These are phyloP conservation scores for Pecten maximus DNA, from an alignment of 2,888 invertebrate genomes.

Conservation along the genomic window DNA sequence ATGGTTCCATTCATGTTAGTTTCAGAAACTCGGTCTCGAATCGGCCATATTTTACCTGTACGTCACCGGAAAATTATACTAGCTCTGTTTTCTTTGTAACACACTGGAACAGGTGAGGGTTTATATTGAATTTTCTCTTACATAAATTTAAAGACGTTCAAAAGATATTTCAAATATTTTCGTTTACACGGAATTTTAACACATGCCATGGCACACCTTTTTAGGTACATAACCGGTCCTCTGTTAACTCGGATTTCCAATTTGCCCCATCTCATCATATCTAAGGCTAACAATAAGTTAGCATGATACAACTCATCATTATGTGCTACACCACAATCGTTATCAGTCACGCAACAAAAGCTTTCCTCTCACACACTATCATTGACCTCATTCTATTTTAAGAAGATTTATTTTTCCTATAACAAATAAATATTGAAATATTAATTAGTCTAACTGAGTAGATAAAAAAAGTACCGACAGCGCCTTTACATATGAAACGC, in stretches of 20 bases:
- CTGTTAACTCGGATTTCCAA: neutral
- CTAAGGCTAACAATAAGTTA: neutral
- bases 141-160: neutral
- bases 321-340: neutral
- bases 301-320: neutral
- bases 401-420: neutral
- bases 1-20: neutral
- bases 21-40: neutral
- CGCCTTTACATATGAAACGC: too few relatives aligned
- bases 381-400: neutral
- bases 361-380: neutral
- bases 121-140: neutral
- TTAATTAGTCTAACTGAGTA: neutral
- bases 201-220: neutral
- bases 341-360: neutral
- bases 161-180: conserved; percentile 24
- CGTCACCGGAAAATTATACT: neutral
- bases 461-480: neutral
- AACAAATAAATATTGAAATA: neutral
- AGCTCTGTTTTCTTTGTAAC: neutral
- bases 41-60: neutral
- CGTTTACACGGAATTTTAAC: neutral
- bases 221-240: neutral
- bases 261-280: neutral
- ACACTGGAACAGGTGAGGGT: neutral